These are phyloP conservation scores for Benthosema pterotum DNA, from an alignment of 2,797 vertebrate species.

Conservation along the genomic window DNA sequence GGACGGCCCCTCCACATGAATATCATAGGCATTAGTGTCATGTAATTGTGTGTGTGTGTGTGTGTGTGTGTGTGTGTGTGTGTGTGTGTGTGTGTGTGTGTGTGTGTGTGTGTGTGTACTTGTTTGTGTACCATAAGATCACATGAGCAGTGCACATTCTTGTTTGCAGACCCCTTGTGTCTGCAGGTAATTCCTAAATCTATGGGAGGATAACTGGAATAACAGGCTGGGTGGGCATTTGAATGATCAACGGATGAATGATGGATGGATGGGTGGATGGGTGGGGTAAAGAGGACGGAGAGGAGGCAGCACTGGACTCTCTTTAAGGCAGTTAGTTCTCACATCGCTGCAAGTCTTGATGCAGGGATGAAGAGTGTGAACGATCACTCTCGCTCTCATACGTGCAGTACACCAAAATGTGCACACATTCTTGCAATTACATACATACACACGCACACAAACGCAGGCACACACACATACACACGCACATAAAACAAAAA, in stretches of 20 bases:
- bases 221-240: not conserved
- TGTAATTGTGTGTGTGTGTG: slow-evolving; percentile 15
- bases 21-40: slow-evolving; percentile 14
- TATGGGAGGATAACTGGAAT: slow-evolving; percentile 7
- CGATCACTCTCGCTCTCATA: not conserved
- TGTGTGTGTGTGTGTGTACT: not conserved
- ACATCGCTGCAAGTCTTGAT: slow-evolving; percentile 34
- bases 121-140: slow-evolving; percentile 11
- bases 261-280: slow-evolving; percentile 5
- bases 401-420: not conserved
- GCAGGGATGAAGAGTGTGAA: slow-evolving; percentile 26
- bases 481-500: slow-evolving; percentile 1
- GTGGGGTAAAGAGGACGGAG: slow-evolving; percentile 33
- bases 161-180: not conserved
- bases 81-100: not conserved
- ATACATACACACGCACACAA: slow-evolving; percentile 11
- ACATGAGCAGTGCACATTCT: not conserved
- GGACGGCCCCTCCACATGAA: slow-evolving; percentile 16
- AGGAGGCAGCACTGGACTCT: slow-evolving; percentile 47
- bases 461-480: slow-evolving; percentile 15
- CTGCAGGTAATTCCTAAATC: not conserved
- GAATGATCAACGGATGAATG: slow-evolving; percentile 13
- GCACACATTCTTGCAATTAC: too few species aligned
- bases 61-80: not conserved
- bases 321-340: slow-evolving; percentile 62